Base-by-base conservation (phyloP, 2,113 vertebrate genomes). In the Percopsis transmontana region DNA sequence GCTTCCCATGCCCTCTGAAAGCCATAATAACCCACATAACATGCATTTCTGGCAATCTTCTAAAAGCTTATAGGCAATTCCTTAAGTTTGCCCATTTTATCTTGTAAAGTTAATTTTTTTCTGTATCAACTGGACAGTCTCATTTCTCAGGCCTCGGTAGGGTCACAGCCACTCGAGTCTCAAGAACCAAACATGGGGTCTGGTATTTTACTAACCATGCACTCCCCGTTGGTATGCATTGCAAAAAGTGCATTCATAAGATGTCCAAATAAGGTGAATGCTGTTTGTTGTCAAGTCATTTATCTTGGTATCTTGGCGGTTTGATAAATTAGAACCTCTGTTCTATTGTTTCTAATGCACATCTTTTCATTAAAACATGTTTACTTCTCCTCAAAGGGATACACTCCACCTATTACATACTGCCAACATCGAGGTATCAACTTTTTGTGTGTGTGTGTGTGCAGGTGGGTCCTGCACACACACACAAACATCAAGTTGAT, bases 21-120 rank as follows among this genome's bases (percentile, higher is more conserved):
- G 71, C 70, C 74, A 12, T 23, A n/a, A n/a, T n/a, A 45, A 47
- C 72, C 71, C 50, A 51, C 66, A 80, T 59, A 50, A 50, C 75
- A 64, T 61, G 42, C 39, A 62, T 81, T 71, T 72, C 58, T 72
- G 19, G 44, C 8, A 50, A 42, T 58, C 66, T 79, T 90, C 85
- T 86, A 66, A 40, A 55, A 76, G 81, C 91, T 89, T 93, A 92
- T 94, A 82, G 68, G 45, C 63, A 73, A 66, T 24, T 58, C 68
- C 54, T 24, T 45, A 45, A 80, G 62, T 77, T 76, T 33, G 27
- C 27, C 5, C 8, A 76, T 71, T 87, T 68, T 58, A 79, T 74
- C 59, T 80, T 70, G 79, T 57, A 33, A 50, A 47, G 42, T 14
- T 39, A 9, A 15, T 19, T 27, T 14, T 13, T 8, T 13, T 41